A percentile compares a stretch with the other conserved stretches of the same genome.
These are phyloP conservation scores for Nebria salina DNA, from an alignment of 2,888 invertebrate genomes.

Conservation along the genomic window DNA sequence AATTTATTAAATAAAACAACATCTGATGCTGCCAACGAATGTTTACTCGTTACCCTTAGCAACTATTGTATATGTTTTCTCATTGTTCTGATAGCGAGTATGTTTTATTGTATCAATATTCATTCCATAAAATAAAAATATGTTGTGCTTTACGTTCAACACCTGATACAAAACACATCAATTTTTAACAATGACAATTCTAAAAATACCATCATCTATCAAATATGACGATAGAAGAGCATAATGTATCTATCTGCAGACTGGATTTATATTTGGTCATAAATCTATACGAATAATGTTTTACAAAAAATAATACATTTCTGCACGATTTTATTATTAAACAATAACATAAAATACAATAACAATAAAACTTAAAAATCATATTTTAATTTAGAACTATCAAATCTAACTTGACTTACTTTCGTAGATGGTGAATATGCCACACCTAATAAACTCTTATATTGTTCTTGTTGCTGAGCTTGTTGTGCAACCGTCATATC, in stretches of 20 bases:
- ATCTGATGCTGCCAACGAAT: neutral
- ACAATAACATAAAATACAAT: neutral
- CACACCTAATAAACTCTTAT: constrained; percentile 31
- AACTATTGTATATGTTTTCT: constrained; percentile 1
- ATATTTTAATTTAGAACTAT: constrained; percentile 35
- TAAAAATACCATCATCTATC: neutral
- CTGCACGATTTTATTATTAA: neutral
- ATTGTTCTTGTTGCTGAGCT: neutral
- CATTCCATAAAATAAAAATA: neutral
- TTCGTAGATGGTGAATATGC: constrained; percentile 39
- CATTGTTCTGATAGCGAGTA: neutral
- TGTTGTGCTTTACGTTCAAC: neutral
- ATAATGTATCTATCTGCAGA: neutral
- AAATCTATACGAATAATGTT: too few species aligned
- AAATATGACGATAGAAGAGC: neutral
- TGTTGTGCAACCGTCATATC: constrained; percentile 20
- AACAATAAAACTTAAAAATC: constrained; percentile 28
- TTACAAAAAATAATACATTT: neutral
- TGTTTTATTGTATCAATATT: neutral
- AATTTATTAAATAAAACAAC: neutral
- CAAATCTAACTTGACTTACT: constrained; percentile 38
- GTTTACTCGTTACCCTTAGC: neutral
- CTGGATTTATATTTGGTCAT: too few species aligned
- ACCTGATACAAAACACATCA: neutral
- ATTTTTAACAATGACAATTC: neutral